phyloP scores from a whole-genome alignment of 2,888 invertebrate genomes.

The Lithophane ornitopus region DNA sequence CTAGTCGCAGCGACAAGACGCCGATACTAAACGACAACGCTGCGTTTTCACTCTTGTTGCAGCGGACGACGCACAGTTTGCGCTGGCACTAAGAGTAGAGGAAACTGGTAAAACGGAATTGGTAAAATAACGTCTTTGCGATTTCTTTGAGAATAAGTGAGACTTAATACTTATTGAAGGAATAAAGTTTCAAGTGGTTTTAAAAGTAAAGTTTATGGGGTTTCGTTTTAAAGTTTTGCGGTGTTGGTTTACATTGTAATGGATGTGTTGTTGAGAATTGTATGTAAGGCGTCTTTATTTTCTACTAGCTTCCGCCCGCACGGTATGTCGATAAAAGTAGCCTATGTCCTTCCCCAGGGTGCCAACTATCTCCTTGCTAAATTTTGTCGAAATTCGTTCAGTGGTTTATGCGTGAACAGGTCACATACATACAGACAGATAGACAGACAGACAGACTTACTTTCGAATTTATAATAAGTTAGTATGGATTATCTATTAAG shows the following conservation, averaged over 20 bases:
- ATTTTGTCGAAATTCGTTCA: too few relatives aligned
- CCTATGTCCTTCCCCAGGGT: too few relatives aligned
- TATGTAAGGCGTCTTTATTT: background rate
- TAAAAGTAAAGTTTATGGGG: conserved; percentile 13
- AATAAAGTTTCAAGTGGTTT: conserved; percentile 49
- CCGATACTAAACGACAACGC: background rate
- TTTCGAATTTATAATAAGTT: too few relatives aligned
- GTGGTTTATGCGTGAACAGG: too few relatives aligned
- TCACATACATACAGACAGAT: too few relatives aligned
- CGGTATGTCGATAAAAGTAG: too few relatives aligned
- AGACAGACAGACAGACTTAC: too few relatives aligned
- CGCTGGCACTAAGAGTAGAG: conserved; percentile 39
- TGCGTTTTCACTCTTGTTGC: background rate
- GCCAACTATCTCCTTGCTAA: too few relatives aligned
- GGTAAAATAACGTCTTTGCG: conserved; percentile 70
- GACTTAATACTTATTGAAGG: conserved; percentile 68
- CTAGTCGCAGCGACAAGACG: background rate
- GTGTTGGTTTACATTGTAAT: conserved; percentile 21
- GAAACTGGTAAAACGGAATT: conserved; percentile 55
- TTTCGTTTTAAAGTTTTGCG: conserved; percentile 11
- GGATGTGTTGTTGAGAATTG: background rate
- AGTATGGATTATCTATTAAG: background rate
- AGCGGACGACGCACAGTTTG: background rate
- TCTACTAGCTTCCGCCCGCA: background rate
- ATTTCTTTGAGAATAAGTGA: conserved; percentile 71